Conservation (phyloP, 2,113 vertebrate species). For the Agapornis roseicollis region DNA sequence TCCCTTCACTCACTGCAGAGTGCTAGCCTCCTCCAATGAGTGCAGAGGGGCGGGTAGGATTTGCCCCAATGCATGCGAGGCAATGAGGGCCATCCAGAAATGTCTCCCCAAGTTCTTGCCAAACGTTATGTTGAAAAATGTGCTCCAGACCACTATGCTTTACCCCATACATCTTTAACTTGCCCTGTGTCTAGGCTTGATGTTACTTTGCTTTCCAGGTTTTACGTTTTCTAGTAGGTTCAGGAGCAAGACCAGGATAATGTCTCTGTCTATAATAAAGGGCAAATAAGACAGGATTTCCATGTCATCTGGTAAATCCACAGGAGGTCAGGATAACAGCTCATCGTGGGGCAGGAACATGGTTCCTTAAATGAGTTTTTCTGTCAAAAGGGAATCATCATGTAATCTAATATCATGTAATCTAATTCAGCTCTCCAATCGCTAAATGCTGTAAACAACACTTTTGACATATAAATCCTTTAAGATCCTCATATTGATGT, state of each 20-base stretch:
- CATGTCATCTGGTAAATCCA: not conserved
- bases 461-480: not conserved
- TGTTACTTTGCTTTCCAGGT: not conserved
- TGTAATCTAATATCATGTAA: not conserved
- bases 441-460: not conserved
- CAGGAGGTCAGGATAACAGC: not conserved
- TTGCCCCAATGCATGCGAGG: accelerated
- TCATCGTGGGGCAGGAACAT: not conserved
- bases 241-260: not conserved
- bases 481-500: not conserved
- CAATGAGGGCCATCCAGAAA: not conserved
- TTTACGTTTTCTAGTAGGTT: not conserved
- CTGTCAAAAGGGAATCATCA: not conserved
- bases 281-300: not conserved
- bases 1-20: not conserved
- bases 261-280: not conserved
- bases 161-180: not conserved
- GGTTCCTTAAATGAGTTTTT: not conserved
- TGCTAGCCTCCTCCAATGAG: not conserved
- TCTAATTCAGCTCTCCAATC: not conserved
- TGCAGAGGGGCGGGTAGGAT: not conserved
- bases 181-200: not conserved
- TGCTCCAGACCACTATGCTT: not conserved
- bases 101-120: not conserved
- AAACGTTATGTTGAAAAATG: not conserved